Evolutionary conservation across 92 coral and sea anemone genomes (phyloP).

Genomic region (Isaurus tuberculatus): DNA sequence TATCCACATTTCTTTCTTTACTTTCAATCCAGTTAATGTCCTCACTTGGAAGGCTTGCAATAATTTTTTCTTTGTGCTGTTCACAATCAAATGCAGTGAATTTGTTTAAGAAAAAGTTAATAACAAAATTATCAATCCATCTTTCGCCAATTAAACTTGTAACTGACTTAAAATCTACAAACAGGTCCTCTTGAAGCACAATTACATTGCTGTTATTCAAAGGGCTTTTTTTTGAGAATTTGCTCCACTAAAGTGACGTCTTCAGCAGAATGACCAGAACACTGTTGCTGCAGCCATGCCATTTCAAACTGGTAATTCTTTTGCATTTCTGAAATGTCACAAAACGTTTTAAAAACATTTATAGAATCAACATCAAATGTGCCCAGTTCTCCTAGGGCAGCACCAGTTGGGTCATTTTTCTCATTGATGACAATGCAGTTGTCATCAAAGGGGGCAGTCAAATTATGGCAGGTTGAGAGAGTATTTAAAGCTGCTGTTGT

Average conservation of each 20-base stretch:
- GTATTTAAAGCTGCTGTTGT: slow-evolving; percentile 6
- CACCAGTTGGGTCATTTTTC: slow-evolving; percentile 22
- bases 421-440: not conserved
- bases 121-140: slow-evolving; percentile 25
- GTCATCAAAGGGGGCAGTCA: no score
- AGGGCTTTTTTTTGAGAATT: slow-evolving; percentile 11
- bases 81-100: slow-evolving; percentile 20
- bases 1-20: not conserved
- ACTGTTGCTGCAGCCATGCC: slow-evolving; percentile 11
- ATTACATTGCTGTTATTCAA: not conserved
- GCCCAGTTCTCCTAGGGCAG: slow-evolving; percentile 17
- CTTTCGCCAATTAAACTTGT: slow-evolving; percentile 27
- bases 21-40: slow-evolving; percentile 8
- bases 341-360: slow-evolving; percentile 3
- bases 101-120: slow-evolving; percentile 6
- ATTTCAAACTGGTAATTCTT: slow-evolving; percentile 7
- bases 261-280: not conserved
- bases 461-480: slow-evolving; percentile 6
- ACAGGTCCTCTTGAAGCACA: not conserved
- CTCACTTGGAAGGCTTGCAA: slow-evolving; percentile 22
- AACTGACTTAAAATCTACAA: slow-evolving; percentile 28
- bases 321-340: slow-evolving; percentile 35
- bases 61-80: not conserved
- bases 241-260: not conserved
- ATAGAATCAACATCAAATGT: not conserved